phyloP scores from a whole-genome alignment of 2,113 vertebrate species.

The Alouatta palliata region DNA sequence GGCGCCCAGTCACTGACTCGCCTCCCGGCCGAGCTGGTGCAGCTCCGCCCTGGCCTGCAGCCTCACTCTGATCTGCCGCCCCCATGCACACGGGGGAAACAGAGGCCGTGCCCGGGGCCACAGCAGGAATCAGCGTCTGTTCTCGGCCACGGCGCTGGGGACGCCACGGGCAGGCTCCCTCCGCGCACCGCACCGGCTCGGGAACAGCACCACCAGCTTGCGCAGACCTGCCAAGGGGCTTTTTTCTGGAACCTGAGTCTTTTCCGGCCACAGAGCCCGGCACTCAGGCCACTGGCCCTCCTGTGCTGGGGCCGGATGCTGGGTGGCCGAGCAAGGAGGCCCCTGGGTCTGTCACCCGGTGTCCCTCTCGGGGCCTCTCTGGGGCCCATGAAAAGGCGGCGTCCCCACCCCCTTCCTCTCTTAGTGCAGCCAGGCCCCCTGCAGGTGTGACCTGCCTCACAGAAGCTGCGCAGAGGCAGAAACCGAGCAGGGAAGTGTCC shows the following conservation, averaged over 20 bases:
- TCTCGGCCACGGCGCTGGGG: too few relatives aligned
- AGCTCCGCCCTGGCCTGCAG: not conserved
- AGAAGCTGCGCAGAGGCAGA: not conserved
- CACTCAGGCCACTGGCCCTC: not conserved
- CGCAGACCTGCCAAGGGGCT: not conserved
- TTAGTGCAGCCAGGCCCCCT: not conserved
- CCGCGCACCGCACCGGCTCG: rapidly evolving
- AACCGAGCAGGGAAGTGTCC: not conserved
- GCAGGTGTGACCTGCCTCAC: not conserved
- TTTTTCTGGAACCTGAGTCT: not conserved
- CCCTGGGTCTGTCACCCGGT: not conserved
- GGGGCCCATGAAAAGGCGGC: not conserved
- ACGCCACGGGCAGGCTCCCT: not conserved
- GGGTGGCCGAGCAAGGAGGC: rapidly evolving
- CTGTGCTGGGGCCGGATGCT: rapidly evolving
- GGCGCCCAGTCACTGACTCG: rapidly evolving
- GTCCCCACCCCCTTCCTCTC: too few relatives aligned
- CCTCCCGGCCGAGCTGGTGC: not conserved
- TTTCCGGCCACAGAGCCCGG: not conserved
- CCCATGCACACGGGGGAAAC: rapidly evolving
- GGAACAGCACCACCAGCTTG: not conserved
- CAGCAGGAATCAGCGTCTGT: not conserved
- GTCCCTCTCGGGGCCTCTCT: not conserved
- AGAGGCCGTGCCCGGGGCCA: rapidly evolving
- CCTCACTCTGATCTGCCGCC: not conserved